Conservation (phyloP, 2,888 invertebrate species). For the Ichneumoninae sp. region DNA sequence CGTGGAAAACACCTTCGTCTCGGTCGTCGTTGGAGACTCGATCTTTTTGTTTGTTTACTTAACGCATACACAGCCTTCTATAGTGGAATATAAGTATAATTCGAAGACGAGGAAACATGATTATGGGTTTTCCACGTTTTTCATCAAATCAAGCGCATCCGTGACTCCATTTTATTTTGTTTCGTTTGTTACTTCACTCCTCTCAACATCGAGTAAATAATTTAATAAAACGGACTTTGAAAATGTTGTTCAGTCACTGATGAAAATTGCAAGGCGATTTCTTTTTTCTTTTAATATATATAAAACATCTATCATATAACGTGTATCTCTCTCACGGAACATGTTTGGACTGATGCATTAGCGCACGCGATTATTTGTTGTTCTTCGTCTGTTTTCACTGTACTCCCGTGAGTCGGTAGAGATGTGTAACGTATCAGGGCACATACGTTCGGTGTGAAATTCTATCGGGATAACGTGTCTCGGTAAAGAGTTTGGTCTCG, state of each 20-base stretch:
- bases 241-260: conserved; percentile 22
- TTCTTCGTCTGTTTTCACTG: background rate
- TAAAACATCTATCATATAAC: conserved; percentile 50
- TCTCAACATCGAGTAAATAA: conserved; percentile 6
- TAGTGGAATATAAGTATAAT: conserved; percentile 31
- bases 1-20: conserved; percentile 12
- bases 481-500: conserved; percentile 30
- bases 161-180: conserved; percentile 1
- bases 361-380: conserved; percentile 6
- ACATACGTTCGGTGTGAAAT: conserved; percentile 24
- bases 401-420: conserved; percentile 19
- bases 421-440: conserved; percentile 26
- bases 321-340: conserved; percentile 31
- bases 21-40: conserved; percentile 5
- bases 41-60: conserved; percentile 1
- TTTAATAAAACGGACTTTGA: conserved; percentile 30
- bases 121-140: conserved; percentile 7
- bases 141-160: conserved; percentile 16
- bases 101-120: conserved; percentile 22
- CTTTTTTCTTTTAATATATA: conserved; percentile 27
- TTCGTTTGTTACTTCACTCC: background rate
- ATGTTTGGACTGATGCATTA: conserved; percentile 19
- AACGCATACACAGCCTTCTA: conserved; percentile 34
- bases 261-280: conserved; percentile 51
- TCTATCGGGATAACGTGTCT: conserved; percentile 34